These are phyloP conservation scores for Rhynchomys soricoides DNA, from an alignment of 2,113 vertebrate genomes.

Conservation along the genomic window DNA sequence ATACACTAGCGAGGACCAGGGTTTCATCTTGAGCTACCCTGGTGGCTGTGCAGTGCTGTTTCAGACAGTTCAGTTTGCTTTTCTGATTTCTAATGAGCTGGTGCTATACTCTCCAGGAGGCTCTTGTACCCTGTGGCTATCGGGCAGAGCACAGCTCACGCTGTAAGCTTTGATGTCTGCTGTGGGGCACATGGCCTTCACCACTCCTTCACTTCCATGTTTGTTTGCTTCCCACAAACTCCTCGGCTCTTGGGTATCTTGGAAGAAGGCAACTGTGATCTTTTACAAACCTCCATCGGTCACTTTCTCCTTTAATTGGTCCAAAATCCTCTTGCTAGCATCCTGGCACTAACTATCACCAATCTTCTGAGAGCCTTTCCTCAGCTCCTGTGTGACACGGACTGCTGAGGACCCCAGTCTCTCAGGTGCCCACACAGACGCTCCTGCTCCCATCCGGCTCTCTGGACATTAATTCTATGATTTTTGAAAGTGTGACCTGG, in stretches of 20 bases:
- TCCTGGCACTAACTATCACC: background rate
- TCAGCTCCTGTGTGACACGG: background rate
- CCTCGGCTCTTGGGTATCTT: background rate
- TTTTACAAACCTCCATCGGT: background rate
- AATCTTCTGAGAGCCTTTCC: background rate
- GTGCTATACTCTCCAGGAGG: background rate
- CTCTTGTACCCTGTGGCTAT: background rate
- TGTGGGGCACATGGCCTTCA: background rate
- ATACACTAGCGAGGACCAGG: background rate
- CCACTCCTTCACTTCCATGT: background rate
- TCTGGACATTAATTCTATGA: background rate
- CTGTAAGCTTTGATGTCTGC: background rate
- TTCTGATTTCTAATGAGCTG: background rate
- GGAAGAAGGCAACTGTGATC: background rate
- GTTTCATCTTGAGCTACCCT: background rate
- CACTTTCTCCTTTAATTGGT: conserved; percentile 1
- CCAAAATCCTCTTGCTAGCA: background rate
- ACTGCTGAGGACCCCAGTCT: background rate
- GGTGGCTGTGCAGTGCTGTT: background rate
- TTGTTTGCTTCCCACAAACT: background rate
- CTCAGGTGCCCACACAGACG: background rate
- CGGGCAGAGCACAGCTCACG: background rate
- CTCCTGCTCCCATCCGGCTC: background rate
- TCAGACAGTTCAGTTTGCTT: background rate
- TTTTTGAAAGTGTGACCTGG: background rate